These are phyloP conservation scores for Dysmachus trigonus DNA, from an alignment of 2,888 invertebrate species.

Conservation along the genomic window DNA sequence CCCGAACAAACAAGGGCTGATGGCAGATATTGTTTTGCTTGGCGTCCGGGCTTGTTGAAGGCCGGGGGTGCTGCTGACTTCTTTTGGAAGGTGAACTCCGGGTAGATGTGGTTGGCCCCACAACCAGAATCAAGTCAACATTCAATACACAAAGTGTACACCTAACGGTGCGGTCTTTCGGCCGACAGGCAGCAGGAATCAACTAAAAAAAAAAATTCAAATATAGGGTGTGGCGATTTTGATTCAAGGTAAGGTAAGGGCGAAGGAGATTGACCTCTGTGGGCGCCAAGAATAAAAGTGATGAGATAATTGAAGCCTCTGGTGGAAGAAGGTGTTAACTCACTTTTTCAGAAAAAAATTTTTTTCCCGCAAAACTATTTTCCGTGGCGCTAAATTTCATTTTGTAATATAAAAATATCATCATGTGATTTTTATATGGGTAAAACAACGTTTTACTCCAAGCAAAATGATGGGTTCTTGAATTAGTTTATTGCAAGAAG, in stretches of 20 bases:
- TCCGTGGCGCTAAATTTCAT: too few relatives aligned
- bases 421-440: too few relatives aligned
- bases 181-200: background rate
- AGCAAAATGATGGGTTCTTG: too few relatives aligned
- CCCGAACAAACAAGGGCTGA: background rate
- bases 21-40: background rate
- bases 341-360: too few relatives aligned
- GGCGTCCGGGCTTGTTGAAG: background rate
- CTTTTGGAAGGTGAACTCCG: background rate
- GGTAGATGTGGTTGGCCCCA: background rate
- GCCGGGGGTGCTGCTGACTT: background rate
- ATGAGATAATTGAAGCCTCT: too few relatives aligned
- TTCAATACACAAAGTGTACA: background rate
- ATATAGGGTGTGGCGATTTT: background rate
- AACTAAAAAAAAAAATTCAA: background rate
- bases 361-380: too few relatives aligned
- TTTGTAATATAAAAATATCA: too few relatives aligned
- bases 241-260: background rate
- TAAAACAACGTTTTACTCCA: too few relatives aligned
- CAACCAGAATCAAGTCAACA: background rate
- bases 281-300: background rate
- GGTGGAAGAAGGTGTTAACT: too few relatives aligned
- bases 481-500: too few relatives aligned
- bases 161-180: background rate
- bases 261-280: background rate